Conservation (phyloP, 2,797 vertebrate species). For the Sorex maritimensis region DNA sequence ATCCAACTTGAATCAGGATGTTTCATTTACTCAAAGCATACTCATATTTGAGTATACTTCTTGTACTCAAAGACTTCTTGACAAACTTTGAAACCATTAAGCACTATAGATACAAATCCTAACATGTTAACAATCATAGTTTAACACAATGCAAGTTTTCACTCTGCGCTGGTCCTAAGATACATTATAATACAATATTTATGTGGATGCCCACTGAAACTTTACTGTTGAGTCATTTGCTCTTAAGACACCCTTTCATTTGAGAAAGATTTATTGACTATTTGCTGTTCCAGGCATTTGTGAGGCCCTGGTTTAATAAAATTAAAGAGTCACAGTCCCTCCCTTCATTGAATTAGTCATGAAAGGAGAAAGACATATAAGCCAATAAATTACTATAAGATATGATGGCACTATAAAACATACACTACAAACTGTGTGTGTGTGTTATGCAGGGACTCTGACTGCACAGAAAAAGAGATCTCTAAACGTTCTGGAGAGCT, state of each 20-base stretch:
- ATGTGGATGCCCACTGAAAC: background rate
- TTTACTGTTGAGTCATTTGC: constrained; percentile 4
- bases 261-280: constrained; percentile 33
- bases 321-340: constrained; percentile 35
- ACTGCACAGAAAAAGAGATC: background rate
- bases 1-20: no score
- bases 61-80: constrained; percentile 10
- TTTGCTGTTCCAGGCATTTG: constrained; percentile 7
- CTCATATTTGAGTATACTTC: background rate
- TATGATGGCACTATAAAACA: background rate
- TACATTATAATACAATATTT: background rate
- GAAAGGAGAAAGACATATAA: background rate
- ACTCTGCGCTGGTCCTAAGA: background rate
- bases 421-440: background rate
- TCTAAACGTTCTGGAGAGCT: background rate
- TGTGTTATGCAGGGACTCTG: background rate
- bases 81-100: constrained; percentile 25
- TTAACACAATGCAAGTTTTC: background rate
- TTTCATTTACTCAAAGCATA: background rate
- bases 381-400: background rate
- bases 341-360: constrained; percentile 58
- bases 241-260: background rate
- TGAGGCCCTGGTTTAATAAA: constrained; percentile 17
- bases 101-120: constrained; percentile 2
- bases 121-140: background rate